Percentiles rank a stretch among this genome's conserved stretches.
Evolutionary conservation across 2,888 invertebrate species (phyloP).

Genomic region (Elmis aenea): DNA sequence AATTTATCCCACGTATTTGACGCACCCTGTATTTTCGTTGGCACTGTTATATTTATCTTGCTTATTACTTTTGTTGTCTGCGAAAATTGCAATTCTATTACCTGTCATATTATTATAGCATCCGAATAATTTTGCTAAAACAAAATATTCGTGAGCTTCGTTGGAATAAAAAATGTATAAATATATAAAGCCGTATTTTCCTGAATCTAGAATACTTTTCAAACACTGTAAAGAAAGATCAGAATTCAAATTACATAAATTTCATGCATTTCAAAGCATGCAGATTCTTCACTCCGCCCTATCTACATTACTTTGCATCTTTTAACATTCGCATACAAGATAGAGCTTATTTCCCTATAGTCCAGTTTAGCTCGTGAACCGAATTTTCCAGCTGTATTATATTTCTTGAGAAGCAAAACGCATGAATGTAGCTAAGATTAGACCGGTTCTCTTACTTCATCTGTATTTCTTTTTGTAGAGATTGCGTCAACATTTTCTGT

Average conservation of each 20-base stretch:
- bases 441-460: slow-evolving; percentile 18
- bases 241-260: slow-evolving; percentile 36
- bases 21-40: too few species aligned
- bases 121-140: too few species aligned
- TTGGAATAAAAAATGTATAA: too few species aligned
- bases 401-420: slow-evolving; percentile 39
- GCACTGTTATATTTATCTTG: too few species aligned
- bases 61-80: too few species aligned
- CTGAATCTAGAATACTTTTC: too few species aligned
- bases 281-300: slow-evolving; percentile 41
- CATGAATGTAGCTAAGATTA: slow-evolving; percentile 23
- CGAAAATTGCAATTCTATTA: too few species aligned
- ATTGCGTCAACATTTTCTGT: too few species aligned
- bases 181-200: too few species aligned
- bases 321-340: slow-evolving; percentile 41
- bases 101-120: too few species aligned
- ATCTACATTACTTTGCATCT: slow-evolving; percentile 44
- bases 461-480: slow-evolving; percentile 19
- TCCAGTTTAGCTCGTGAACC: slow-evolving; percentile 39
- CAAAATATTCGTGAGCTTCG: too few species aligned
- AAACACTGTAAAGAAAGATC: slow-evolving; percentile 18
- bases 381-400: slow-evolving; percentile 37
- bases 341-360: slow-evolving; percentile 44
- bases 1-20: too few species aligned
- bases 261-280: slow-evolving; percentile 46